Evolutionary conservation across 2,797 vertebrate genomes (phyloP).

Genomic region (Microhierax caerulescens): DNA sequence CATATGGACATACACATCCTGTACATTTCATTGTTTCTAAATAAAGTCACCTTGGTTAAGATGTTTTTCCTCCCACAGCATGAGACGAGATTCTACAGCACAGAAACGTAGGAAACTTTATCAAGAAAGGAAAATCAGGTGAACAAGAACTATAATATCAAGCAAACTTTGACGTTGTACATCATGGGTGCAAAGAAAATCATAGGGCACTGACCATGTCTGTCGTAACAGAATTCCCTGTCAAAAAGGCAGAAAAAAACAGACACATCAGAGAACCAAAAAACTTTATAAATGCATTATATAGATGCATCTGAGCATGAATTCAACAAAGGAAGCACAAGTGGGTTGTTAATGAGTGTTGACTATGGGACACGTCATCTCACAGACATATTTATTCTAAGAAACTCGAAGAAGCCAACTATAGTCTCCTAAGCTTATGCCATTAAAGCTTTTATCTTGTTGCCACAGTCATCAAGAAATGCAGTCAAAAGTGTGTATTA

Average conservation of each 20-base stretch:
- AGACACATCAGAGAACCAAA: neutral
- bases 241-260: neutral
- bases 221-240: neutral
- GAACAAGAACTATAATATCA: neutral
- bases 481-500: neutral
- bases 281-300: neutral
- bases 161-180: neutral
- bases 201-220: rapidly evolving
- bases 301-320: neutral
- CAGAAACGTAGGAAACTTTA: neutral
- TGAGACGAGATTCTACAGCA: neutral
- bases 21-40: neutral
- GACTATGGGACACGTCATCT: neutral
- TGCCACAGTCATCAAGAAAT: neutral
- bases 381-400: neutral
- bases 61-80: neutral
- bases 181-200: neutral
- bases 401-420: neutral
- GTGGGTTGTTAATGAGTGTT: neutral
- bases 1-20: neutral
- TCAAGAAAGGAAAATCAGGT: neutral
- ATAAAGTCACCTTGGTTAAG: neutral
- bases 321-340: neutral
- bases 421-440: neutral
- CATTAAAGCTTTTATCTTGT: neutral